Evolutionary conservation across 1,140 invertebrate species (phyloP), one percentile per base, ranked within the genome.

Genomic region (Dendrolimus punctatus): DNA sequence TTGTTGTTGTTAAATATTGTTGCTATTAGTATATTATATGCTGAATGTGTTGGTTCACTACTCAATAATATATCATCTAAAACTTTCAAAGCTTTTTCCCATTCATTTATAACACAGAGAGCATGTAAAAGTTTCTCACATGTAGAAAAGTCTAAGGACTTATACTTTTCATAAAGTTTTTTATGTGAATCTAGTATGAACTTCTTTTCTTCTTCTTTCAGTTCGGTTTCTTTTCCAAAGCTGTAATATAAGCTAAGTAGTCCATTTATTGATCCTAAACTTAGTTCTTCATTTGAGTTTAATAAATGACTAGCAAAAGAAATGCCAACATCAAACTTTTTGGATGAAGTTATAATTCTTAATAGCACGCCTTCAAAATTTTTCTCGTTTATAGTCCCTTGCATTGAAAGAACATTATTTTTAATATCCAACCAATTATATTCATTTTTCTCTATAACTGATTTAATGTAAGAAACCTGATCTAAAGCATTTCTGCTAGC

Each of bases 331-430:
- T 89, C 58, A 58, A 88, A 65, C 37, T 89, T 81, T 8, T 77
- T 78, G 0, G 62, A 49, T 4, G 41, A 57, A 8, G 73, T 63
- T 71, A 90, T 90, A 38, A 85, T 36, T 41, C 88, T 80, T 43
- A 92, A 62, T 9, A 92, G 86, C 6, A 88, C 57, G 43, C 87
- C 85, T 82, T 93, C 91, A 44, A 92, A 73, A 68, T 88, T 91
- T 6, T 71, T 71, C 23, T 73, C 50, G 40, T 76, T 90, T 5
- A 90, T 73, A 51, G 64, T 56, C 9, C 79, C 78, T 57, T 45
- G 58, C 49, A 61, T 76, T 9, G 54, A 55, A 8, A 86, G 58
- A 49, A 78, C 49, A 53, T 65, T 66, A 44, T 66, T 61, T 69
- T 80, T 87, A 40, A 87, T 46, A 52, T 53, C 37, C 37, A 52